Evolutionary conservation across 2,113 vertebrate genomes (phyloP).

Genomic region (cattle (Bos taurus)): ARS-UCD2.0 NC_037342.1:14583001-14583500

Average conservation of each 20-base stretch:
- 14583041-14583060: too few relatives aligned
- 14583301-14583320: not conserved
- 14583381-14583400: not conserved
- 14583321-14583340: constrained; percentile 1
- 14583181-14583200: too few relatives aligned
- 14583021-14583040: too few relatives aligned
- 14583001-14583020: too few relatives aligned
- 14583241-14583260: not conserved
- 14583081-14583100: too few relatives aligned
- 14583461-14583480: not conserved
- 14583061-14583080: too few relatives aligned
- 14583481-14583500: not conserved
- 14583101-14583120: too few relatives aligned
- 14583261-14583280: not conserved
- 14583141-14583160: too few relatives aligned
- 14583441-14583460: not conserved
- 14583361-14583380: not conserved
- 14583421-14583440: not conserved
- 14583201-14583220: too few relatives aligned
- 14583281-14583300: not conserved
- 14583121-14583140: too few relatives aligned
- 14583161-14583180: too few relatives aligned
- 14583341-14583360: not conserved
- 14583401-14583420: not conserved
- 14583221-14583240: not conserved